Base-by-base conservation (phyloP, 2,888 invertebrate genomes). In the Cinara cedri region DNA sequence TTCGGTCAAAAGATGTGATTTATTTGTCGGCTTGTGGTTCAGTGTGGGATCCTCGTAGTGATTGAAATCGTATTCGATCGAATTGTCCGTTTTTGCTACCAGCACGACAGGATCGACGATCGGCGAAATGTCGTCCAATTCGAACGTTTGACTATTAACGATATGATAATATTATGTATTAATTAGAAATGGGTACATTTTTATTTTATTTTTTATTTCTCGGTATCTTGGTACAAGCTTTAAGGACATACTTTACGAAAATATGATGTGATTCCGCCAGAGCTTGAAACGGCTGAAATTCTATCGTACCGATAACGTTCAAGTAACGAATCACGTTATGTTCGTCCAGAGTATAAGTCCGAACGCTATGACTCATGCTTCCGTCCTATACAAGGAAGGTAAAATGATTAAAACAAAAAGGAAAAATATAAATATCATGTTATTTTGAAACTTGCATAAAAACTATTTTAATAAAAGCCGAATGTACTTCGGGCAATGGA, bases 201-300 rank as follows among this genome's bases (percentile, higher is more conserved):
- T 1, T 3, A n/a, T 49, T 54, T 21, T 2, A 19, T n/a, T 51
- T 24, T 44, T 1, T 3, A n/a, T 49, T 54, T 21, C 4, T 34
- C n/a, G n/a, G n/a, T n/a, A n/a, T n/a, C n/a, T n/a, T n/a, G n/a
- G n/a, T n/a, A n/a, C n/a, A 1, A 21, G 34, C 13, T n/a, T n/a
- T n/a, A 3, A 0, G 13, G 34, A 83, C 83, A 82, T 83, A 86
- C 86, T 87, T 87, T 9, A 86, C 85, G 78, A 84, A 82, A 24
- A 87, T 82, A 63, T 85, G 86, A 74, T 87, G 87, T 44, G 86
- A 86, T 84, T 87, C 87, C 3, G 86, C 86, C 81, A 85, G 84
- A 80, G 86, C 86, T 84, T 86, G 86, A 81, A 86, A 87, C 4
- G 87, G 86, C 82, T 87, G 87, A 16, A 87, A 84, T 78, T 86